Evolutionary conservation across 2,888 invertebrate species (phyloP).

Genomic region (Keiferia lycopersicella): DNA sequence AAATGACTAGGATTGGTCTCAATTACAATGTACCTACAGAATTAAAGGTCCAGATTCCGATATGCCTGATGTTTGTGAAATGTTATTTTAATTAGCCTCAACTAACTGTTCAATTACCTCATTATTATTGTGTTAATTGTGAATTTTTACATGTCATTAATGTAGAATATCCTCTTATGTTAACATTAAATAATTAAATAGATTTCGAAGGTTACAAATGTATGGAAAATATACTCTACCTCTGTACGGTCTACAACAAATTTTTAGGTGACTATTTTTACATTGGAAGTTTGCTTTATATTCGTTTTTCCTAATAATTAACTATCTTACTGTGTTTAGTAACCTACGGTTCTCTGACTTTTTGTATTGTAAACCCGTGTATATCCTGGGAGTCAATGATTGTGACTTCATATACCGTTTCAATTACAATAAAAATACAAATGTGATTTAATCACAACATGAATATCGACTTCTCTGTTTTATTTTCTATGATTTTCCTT

Average conservation of each 20-base stretch:
- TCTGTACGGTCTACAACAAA: too few species aligned
- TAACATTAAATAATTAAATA: slow-evolving; percentile 34
- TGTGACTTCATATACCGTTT: slow-evolving; percentile 51
- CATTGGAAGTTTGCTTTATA: too few species aligned
- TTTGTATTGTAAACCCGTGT: slow-evolving; percentile 47
- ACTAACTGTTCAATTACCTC: slow-evolving; percentile 4
- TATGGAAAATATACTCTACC: neutral
- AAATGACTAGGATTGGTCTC: too few species aligned
- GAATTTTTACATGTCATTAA: slow-evolving; percentile 1
- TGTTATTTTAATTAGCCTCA: slow-evolving; percentile 21
- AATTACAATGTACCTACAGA: too few species aligned
- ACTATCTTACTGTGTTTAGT: slow-evolving; percentile 40
- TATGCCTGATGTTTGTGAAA: slow-evolving; percentile 14
- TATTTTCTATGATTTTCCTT: neutral
- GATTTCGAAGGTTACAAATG: neutral
- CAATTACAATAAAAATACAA: slow-evolving; percentile 52
- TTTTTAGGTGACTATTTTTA: too few species aligned
- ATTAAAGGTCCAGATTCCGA: too few species aligned
- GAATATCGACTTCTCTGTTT: slow-evolving; percentile 42
- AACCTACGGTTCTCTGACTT: slow-evolving; percentile 46
- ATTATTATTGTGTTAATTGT: neutral
- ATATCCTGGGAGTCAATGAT: slow-evolving; percentile 30
- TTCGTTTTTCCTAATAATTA: slow-evolving; percentile 37
- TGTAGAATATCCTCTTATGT: slow-evolving; percentile 32
- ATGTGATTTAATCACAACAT: slow-evolving; percentile 76